Percentiles rank a stretch among this genome's conserved stretches.
phyloP scores from a whole-genome alignment of 1,140 invertebrate genomes.

The Heliconius hermathena region DNA sequence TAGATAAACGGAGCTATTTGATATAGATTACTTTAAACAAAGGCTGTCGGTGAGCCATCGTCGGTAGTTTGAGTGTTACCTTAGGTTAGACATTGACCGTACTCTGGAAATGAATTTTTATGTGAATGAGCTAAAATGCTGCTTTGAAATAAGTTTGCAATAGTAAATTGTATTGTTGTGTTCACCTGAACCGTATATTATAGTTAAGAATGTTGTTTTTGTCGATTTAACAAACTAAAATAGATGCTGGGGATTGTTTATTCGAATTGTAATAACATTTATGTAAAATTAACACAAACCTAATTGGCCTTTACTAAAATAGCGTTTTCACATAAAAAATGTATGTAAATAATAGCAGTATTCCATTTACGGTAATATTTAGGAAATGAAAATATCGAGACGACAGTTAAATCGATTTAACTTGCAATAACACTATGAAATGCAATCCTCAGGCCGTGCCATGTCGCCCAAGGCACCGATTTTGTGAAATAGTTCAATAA shows the following conservation, averaged over 20 bases:
- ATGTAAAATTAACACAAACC: too few species aligned
- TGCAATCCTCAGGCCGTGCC: conserved; percentile 55
- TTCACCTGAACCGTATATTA: too few species aligned
- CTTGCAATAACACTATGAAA: conserved; percentile 39
- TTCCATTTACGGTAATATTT: not conserved
- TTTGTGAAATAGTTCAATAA: conserved; percentile 22
- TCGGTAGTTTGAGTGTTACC: not conserved
- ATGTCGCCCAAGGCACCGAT: conserved; percentile 54
- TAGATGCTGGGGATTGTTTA: too few species aligned
- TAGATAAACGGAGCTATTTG: conserved; percentile 20
- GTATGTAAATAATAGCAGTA: not conserved
- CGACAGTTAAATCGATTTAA: conserved; percentile 33
- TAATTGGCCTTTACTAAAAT: too few species aligned
- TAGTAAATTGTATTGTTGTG: too few species aligned
- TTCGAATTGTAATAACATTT: too few species aligned
- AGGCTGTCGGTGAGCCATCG: not conserved
- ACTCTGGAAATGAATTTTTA: not conserved
- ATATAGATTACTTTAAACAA: conserved; percentile 8
- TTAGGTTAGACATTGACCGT: not conserved
- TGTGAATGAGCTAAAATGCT: not conserved
- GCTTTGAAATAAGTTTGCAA: too few species aligned
- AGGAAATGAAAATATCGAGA: conserved; percentile 9
- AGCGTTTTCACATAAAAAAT: not conserved
- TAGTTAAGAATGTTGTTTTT: too few species aligned
- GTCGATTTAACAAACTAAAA: too few species aligned